phyloP scores from a whole-genome alignment of 2,888 invertebrate genomes.

The Quadroppia sp. region DNA sequence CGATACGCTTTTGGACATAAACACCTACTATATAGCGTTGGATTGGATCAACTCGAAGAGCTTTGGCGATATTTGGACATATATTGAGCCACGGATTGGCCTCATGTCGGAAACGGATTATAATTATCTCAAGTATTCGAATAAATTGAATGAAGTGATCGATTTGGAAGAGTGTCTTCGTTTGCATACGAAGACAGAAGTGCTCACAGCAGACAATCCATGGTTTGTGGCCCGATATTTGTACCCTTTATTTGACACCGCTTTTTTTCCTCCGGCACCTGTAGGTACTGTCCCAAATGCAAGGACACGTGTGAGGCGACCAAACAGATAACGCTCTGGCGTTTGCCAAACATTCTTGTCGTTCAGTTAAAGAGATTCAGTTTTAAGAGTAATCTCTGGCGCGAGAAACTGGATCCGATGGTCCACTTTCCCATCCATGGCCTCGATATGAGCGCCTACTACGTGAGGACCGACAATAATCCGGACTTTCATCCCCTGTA shows the following conservation, averaged over 20 bases:
- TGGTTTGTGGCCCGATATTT: conserved; percentile 52
- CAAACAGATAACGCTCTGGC: conserved; percentile 52
- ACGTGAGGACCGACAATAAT: conserved; percentile 47
- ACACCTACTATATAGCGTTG: conserved; percentile 52
- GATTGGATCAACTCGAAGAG: conserved; percentile 55
- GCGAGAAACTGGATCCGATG: conserved; percentile 51
- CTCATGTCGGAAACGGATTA: not conserved
- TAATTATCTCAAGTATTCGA: not conserved
- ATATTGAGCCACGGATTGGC: not conserved
- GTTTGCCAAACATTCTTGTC: conserved; percentile 52
- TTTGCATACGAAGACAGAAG: conserved; percentile 57
- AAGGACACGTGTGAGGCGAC: conserved; percentile 52
- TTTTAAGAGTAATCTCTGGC: conserved; percentile 50
- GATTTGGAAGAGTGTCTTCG: conserved; percentile 54
- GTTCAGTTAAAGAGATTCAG: conserved; percentile 54
- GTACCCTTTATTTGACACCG: conserved; percentile 6
- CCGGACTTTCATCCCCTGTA: conserved; percentile 50
- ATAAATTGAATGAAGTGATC: conserved; percentile 45
- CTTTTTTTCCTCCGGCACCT: not conserved
- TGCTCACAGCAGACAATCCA: conserved; percentile 56
- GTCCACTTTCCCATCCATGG: conserved; percentile 53
- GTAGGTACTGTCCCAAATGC: conserved; percentile 49
- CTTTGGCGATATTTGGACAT: not conserved
- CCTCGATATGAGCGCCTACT: conserved; percentile 53
- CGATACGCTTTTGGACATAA: conserved; percentile 50